Percentiles rank a stretch among this genome's conserved stretches.
Conservation (phyloP, 2,888 invertebrate genomes). For the Lamproptera curius region DNA sequence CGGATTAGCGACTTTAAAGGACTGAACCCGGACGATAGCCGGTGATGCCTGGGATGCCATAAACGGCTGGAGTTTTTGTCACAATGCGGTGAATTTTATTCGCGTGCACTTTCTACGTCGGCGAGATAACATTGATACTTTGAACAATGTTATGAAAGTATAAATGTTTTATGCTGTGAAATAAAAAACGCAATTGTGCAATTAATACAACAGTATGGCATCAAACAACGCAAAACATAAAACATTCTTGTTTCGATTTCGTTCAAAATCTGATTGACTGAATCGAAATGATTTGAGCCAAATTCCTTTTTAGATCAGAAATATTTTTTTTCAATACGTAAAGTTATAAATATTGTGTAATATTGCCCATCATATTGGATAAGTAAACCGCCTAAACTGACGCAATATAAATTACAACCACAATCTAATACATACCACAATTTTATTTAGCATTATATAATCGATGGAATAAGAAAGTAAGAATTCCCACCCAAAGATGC, state of each 20-base stretch:
- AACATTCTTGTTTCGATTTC: background rate
- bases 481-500: conserved; percentile 44
- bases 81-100: conserved; percentile 40
- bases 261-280: background rate
- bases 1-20: conserved; percentile 63
- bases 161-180: background rate
- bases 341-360: too few relatives aligned
- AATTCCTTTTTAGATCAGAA: background rate
- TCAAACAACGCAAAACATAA: too few relatives aligned
- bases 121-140: conserved; percentile 28
- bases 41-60: conserved; percentile 53
- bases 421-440: too few relatives aligned
- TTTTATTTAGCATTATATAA: too few relatives aligned
- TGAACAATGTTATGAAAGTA: conserved; percentile 1
- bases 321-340: background rate
- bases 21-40: conserved; percentile 50
- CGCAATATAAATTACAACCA: too few relatives aligned
- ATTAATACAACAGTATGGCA: background rate
- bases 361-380: too few relatives aligned
- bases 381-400: too few relatives aligned
- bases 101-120: conserved; percentile 51
- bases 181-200: background rate
- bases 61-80: conserved; percentile 60
- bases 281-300: background rate
- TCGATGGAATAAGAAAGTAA: too few relatives aligned